Conservation (phyloP, 2,888 invertebrate species). For the Harpalus rubripes region DNA sequence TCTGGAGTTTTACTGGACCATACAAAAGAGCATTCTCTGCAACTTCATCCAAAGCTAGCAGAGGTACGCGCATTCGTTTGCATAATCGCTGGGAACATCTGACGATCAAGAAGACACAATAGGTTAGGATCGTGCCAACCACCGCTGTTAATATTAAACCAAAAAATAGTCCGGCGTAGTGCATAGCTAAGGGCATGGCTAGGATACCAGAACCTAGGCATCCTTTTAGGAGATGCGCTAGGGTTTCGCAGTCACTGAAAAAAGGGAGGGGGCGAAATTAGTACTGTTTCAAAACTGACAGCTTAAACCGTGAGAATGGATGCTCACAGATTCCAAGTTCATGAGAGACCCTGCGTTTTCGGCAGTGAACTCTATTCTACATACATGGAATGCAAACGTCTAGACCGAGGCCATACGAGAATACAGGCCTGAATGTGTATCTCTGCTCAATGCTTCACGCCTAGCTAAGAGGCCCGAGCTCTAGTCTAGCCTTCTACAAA, state of each 20-base stretch:
- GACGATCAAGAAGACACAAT: slow-evolving; percentile 92
- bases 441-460: too few species aligned
- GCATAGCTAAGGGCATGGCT: slow-evolving; percentile 95
- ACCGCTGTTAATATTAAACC: slow-evolving; percentile 87
- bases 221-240: slow-evolving; percentile 93
- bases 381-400: too few species aligned
- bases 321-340: too few species aligned
- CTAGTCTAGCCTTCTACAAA: too few species aligned
- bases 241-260: slow-evolving; percentile 86
- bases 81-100: slow-evolving; percentile 89
- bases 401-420: too few species aligned
- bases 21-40: slow-evolving; percentile 92
- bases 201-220: slow-evolving; percentile 95
- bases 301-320: too few species aligned
- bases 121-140: slow-evolving; percentile 89
- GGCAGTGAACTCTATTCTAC: too few species aligned
- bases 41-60: slow-evolving; percentile 94
- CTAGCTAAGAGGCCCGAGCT: too few species aligned
- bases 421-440: too few species aligned
- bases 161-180: slow-evolving; percentile 88
- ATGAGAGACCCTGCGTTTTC: too few species aligned
- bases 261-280: too few species aligned
- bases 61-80: slow-evolving; percentile 87
- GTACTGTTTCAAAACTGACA: too few species aligned
- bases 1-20: slow-evolving; percentile 86